A percentile compares a stretch with the other conserved stretches of the same genome.
Conservation (phyloP, 2,888 invertebrate species). For the Thymelicus sylvestris region DNA sequence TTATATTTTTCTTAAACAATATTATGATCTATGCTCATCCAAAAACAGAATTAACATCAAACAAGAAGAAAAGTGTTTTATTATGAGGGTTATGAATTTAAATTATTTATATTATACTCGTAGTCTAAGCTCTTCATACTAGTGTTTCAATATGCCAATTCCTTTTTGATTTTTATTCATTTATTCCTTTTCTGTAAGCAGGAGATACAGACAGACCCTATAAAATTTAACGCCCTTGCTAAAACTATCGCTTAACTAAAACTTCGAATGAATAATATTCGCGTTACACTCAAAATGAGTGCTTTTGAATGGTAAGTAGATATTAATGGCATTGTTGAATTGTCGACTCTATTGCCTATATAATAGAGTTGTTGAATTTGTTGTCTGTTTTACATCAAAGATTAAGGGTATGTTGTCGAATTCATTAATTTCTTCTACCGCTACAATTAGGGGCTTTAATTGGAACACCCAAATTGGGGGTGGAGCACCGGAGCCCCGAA, state of each 20-base stretch:
- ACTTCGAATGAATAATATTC: conserved; percentile 29
- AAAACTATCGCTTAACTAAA: conserved; percentile 20
- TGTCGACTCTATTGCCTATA: conserved; percentile 14
- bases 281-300: conserved; percentile 11
- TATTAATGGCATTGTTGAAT: not conserved
- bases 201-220: conserved; percentile 9
- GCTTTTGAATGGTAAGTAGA: conserved; percentile 20
- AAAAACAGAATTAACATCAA: too few species aligned
- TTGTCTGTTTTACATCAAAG: conserved; percentile 15
- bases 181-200: conserved; percentile 11
- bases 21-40: too few species aligned
- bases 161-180: conserved; percentile 27
- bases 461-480: conserved; percentile 56
- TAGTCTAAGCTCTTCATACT: conserved; percentile 13
- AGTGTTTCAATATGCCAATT: not conserved
- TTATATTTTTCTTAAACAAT: too few species aligned
- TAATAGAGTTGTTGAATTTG: not conserved
- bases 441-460: conserved; percentile 57
- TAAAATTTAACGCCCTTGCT: conserved; percentile 23
- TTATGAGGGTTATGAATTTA: too few species aligned
- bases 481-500: conserved; percentile 44
- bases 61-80: too few species aligned
- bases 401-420: conserved; percentile 43
- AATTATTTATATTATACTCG: too few species aligned
- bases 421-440: conserved; percentile 58